Evolutionary conservation across 2,797 vertebrate species (phyloP), one percentile per base, ranked within the genome.

Genomic region (Pangasius krempfi): DNA sequence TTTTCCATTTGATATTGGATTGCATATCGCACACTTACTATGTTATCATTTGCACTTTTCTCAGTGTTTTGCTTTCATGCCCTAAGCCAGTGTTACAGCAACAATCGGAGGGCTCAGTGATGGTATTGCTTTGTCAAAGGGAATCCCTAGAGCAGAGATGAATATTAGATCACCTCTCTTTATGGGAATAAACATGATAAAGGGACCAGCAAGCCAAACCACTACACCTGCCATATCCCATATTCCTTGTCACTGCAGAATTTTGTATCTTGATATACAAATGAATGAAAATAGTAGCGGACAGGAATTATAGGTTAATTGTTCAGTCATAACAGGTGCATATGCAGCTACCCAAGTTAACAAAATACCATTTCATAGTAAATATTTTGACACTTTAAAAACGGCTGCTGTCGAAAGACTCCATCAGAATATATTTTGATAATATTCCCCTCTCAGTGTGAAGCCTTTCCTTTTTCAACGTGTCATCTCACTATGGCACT

Each of bases 141-240:
- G 94, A 95, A 95, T 95, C 94, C 95, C 94, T 95, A 90, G 91
- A 82, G 92, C 93, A 94, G 92, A 92, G 91, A 87, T 91, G 86
- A 83, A 78, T 88, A 93, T 94, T 58, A 95, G 91, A 92, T 94
- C 94, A 95, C 91, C 87, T 91, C 91, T 94, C 92, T 95, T 93
- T 89, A 88, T 56, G 90, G 90, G 91, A 92, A 82, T 90, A 93
- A 95, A 96, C 94, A 94, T 93, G 92, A 93, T 27, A 88, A 87
- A 89, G 92, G 94, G 93, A 95, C 92, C 94, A 94, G 94, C 93
- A 92, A 72, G 78, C 78, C 86, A 8, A 88, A 93, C 82, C 68
- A 89, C 81, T 68, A 13, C 33, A 40, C 54, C 60, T 85, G 56
- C 33, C 58, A 52, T 70, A 56, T 70, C 40, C 40, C 16, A 50